Evolutionary conservation across 2,888 invertebrate species (phyloP).

Genomic region (Himalopsyche tibetana): DNA sequence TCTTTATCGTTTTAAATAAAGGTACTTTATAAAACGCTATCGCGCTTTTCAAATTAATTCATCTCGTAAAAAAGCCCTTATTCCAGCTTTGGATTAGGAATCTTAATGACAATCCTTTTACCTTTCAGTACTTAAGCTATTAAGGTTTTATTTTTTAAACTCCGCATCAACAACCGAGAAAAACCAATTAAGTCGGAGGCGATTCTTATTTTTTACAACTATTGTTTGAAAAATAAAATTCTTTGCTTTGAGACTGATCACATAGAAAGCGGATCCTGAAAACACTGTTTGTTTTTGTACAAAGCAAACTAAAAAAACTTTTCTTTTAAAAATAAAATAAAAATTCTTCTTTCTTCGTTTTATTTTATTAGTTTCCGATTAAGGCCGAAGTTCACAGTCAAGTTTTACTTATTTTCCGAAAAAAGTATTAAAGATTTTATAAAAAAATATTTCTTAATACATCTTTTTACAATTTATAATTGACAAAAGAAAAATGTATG

Average conservation of each 20-base stretch:
- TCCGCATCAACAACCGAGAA: neutral
- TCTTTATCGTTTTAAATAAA: too few species aligned
- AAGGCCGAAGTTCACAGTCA: neutral
- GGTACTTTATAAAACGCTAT: too few species aligned
- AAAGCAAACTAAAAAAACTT: neutral
- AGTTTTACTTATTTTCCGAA: neutral
- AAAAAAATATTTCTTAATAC: too few species aligned
- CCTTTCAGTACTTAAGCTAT: neutral
- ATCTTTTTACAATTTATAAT: too few species aligned
- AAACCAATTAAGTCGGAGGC: neutral
- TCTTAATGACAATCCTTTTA: too few species aligned
- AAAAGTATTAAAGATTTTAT: too few species aligned
- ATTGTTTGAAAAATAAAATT: conserved; percentile 9
- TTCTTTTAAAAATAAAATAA: conserved; percentile 1
- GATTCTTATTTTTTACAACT: neutral
- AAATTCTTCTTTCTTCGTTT: neutral
- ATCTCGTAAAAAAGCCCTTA: too few species aligned
- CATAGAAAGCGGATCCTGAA: neutral
- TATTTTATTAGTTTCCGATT: neutral
- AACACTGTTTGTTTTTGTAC: neutral
- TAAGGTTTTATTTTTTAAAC: neutral
- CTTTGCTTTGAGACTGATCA: neutral
- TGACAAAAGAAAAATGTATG: too few species aligned
- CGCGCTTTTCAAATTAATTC: too few species aligned
- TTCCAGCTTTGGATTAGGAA: too few species aligned